Percentiles rank a stretch among this genome's conserved stretches.
Evolutionary conservation across 2,113 vertebrate species (phyloP).

Genomic region (Cyprinus carpio): DNA sequence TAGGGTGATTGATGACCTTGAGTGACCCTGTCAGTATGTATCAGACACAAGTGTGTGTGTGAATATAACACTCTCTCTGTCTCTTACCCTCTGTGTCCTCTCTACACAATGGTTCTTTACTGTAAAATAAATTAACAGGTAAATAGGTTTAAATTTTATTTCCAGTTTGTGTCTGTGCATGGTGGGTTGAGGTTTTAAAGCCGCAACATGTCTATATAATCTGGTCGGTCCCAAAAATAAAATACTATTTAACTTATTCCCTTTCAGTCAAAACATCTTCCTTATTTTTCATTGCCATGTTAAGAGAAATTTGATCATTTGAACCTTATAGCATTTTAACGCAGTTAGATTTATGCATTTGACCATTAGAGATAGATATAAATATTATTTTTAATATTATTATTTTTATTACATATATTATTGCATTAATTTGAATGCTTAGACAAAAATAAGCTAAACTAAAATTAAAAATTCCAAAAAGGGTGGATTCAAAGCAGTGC

Average conservation of each 20-base stretch:
- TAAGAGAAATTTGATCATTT: neutral
- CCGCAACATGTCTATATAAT: neutral
- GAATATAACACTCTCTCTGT: neutral
- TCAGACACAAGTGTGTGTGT: neutral
- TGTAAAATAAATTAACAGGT: neutral
- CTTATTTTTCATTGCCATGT: neutral
- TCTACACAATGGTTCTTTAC: too few relatives aligned
- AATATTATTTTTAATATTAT: neutral
- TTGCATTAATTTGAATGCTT: neutral
- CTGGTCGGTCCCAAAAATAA: neutral
- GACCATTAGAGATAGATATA: neutral
- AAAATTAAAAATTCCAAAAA: neutral
- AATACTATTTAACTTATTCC: neutral
- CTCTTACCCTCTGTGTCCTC: neutral
- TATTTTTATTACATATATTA: neutral
- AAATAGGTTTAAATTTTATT: neutral
- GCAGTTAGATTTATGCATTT: neutral
- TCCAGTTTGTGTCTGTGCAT: neutral
- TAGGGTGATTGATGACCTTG: conserved; percentile 39
- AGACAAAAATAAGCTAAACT: neutral
- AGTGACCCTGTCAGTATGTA: conserved; percentile 45
- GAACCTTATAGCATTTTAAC: neutral
- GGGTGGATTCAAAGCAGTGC: too few relatives aligned
- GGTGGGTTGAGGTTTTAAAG: neutral
- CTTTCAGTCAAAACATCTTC: neutral